These are phyloP conservation scores for Gnathonemus longibarbis DNA, from an alignment of 2,113 vertebrate species.

Conservation along the genomic window DNA sequence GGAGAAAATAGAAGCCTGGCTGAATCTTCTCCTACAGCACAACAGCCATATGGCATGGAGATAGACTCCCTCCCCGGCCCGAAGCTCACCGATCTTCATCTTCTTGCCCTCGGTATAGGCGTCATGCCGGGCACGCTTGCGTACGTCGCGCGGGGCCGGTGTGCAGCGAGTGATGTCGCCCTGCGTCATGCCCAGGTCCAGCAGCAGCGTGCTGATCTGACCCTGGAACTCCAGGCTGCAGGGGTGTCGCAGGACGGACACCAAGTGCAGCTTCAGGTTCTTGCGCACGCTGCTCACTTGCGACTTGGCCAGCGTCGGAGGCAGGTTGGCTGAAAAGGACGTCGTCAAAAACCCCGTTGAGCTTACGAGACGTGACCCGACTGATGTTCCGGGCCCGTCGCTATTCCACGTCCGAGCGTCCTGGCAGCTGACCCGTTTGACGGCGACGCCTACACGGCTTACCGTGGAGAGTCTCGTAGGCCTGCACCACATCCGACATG, in stretches of 20 bases:
- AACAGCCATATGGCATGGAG: neutral
- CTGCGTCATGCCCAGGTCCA: slow-evolving; percentile 85
- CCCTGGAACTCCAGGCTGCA: slow-evolving; percentile 82
- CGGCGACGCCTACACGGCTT: slow-evolving; percentile 5
- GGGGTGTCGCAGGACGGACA: slow-evolving; percentile 79
- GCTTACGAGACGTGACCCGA: neutral
- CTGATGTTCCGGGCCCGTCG: neutral
- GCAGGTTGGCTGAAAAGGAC: slow-evolving; percentile 74
- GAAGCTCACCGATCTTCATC: slow-evolving; percentile 77
- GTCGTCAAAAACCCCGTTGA: no score
- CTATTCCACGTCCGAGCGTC: neutral
- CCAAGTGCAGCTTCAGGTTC: slow-evolving; percentile 86
- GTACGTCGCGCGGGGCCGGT: slow-evolving; percentile 64
- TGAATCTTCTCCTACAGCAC: neutral
- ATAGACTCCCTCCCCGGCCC: neutral
- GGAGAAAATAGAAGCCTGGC: neutral
- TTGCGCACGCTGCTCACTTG: slow-evolving; percentile 95
- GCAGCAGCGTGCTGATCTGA: slow-evolving; percentile 84
- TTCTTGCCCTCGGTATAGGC: slow-evolving; percentile 74
- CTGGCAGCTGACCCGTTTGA: no score
- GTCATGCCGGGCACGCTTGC: slow-evolving; percentile 76
- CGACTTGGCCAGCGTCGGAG: slow-evolving; percentile 85
- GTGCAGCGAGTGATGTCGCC: slow-evolving; percentile 77
- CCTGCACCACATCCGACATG: slow-evolving; percentile 92
- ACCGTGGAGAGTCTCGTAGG: slow-evolving; percentile 89